These are phyloP conservation scores for Zeuzera pyrina DNA, from an alignment of 2,888 invertebrate genomes.

Conservation along the genomic window DNA sequence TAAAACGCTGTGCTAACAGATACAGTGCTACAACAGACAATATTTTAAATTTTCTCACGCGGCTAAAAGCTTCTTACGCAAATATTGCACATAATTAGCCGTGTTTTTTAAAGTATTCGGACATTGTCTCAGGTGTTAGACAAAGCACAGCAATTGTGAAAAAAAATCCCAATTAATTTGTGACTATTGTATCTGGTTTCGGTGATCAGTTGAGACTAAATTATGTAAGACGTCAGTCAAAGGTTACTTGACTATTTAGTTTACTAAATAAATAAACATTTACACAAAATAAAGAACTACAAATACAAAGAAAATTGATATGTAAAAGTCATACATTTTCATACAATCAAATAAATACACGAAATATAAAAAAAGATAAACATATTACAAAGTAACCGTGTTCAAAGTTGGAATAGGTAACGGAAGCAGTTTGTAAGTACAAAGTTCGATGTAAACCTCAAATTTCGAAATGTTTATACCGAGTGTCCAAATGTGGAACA, in stretches of 20 bases:
- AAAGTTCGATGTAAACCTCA: conserved; percentile 3
- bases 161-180: conserved; percentile 23
- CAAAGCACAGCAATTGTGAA: conserved; percentile 31
- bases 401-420: too few relatives aligned
- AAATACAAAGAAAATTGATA: background rate
- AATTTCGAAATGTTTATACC: conserved; percentile 15
- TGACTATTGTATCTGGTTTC: conserved; percentile 24
- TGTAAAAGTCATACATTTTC: conserved; percentile 1
- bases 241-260: conserved; percentile 9
- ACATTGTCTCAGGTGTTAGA: conserved; percentile 41
- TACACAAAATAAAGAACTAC: too few relatives aligned
- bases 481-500: conserved; percentile 20
- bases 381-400: too few relatives aligned
- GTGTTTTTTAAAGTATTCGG: conserved; percentile 39
- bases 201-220: conserved; percentile 24
- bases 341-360: background rate
- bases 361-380: conserved; percentile 11
- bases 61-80: conserved; percentile 33
- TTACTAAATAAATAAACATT: too few relatives aligned
- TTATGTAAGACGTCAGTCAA: conserved; percentile 20
- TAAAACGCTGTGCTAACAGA: too few relatives aligned
- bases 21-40: too few relatives aligned
- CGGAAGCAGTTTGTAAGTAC: conserved; percentile 14
- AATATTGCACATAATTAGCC: conserved; percentile 45
- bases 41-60: conserved; percentile 12